Evolutionary conservation across 2,113 vertebrate species (phyloP).

Genomic region (Engraulis encrasicolus): DNA sequence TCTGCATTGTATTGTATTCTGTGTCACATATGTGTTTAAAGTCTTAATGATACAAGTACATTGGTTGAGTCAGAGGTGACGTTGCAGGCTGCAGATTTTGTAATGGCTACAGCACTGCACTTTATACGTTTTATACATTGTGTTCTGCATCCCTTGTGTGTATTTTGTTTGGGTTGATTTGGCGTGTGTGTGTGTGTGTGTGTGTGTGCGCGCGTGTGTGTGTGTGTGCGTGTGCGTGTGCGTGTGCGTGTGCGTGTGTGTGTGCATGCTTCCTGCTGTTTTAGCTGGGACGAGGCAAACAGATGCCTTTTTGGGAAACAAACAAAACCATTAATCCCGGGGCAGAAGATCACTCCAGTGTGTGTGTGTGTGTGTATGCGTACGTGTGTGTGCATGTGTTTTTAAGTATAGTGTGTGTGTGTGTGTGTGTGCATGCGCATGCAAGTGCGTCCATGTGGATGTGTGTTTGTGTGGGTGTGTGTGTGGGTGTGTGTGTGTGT

Average conservation of each 20-base stretch:
- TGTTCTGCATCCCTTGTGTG: no score
- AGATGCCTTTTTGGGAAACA: not conserved
- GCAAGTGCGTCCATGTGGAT: not conserved
- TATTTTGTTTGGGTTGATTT: not conserved
- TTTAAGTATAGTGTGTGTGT: no score
- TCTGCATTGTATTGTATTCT: no score
- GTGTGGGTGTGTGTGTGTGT: not conserved
- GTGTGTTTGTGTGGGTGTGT: not conserved
- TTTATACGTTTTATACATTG: no score
- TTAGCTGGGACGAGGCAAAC: not conserved
- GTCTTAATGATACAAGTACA: no score
- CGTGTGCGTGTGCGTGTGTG: not conserved
- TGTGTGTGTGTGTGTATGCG: not conserved
- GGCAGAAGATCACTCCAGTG: not conserved
- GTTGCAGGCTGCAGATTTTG: no score
- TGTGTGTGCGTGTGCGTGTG: not conserved
- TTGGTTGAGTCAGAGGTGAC: no score
- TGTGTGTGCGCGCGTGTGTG: not conserved
- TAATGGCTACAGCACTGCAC: no score
- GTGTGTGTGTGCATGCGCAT: not conserved
- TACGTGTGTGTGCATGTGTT: not conserved
- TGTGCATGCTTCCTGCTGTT: not conserved
- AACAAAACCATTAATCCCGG: not conserved
- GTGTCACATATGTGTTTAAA: no score
- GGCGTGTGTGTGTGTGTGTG: not conserved